A percentile compares a stretch with the other conserved stretches of the same genome.
phyloP scores from a whole-genome alignment of 2,113 vertebrate genomes.

The Apaloderma vittatum region DNA sequence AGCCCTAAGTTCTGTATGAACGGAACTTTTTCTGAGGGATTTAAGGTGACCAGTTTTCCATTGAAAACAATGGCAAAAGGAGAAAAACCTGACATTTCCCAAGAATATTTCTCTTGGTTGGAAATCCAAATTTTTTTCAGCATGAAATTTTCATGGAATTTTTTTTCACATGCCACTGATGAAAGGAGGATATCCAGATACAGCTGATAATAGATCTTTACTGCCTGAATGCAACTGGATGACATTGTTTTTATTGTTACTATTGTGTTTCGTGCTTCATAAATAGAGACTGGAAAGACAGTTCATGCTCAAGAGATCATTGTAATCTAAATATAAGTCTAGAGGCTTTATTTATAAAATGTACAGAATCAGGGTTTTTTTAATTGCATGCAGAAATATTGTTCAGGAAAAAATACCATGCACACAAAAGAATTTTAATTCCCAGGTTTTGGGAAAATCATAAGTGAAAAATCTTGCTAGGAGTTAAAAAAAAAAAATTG shows the following conservation, averaged over 20 bases:
- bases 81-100: neutral
- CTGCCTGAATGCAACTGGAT: slow-evolving; percentile 29
- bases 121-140: neutral
- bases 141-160: neutral
- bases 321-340: slow-evolving; percentile 61
- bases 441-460: neutral
- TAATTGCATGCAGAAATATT: slow-evolving; percentile 11
- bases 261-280: neutral
- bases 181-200: slow-evolving; percentile 40
- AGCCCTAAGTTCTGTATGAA: neutral
- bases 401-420: neutral
- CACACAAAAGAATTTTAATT: neutral
- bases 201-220: slow-evolving; percentile 16
- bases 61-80: neutral
- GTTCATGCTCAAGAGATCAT: slow-evolving; percentile 48
- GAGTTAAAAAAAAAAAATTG: neutral
- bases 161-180: neutral
- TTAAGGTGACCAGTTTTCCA: neutral
- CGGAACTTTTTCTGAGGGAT: neutral
- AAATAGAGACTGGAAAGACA: slow-evolving; percentile 43
- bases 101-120: neutral
- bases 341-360: slow-evolving; percentile 52
- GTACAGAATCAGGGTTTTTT: neutral
- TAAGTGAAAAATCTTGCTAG: neutral
- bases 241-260: slow-evolving; percentile 38